Base-by-base conservation (phyloP, 1,140 invertebrate species). In the Lasaia peninsularis region DNA sequence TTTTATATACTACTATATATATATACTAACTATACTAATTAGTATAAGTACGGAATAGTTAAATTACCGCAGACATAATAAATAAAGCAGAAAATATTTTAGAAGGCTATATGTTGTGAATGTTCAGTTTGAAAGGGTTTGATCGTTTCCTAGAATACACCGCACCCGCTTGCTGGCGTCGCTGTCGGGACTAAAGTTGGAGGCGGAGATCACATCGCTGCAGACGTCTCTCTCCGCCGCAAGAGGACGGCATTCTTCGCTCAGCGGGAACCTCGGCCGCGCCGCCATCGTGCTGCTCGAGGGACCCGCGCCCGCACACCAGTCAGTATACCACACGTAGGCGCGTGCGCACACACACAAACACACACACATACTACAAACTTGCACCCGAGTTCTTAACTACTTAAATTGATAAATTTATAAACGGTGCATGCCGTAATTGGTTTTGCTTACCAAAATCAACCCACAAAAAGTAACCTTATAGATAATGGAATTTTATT, bases 271-370 rank as follows among this genome's bases (percentile, higher is more conserved):
- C 81, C 93, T 98, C 35, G 97, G 97, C 1, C 92, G 96, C 44
- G 96, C 96, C 1, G 97, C 96, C 93, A 97, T 99, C 58, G 95
- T 97, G 31, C 86, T 99, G 18, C 87, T 98, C 0, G 97, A 98
- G 88, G 97, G 97, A 7, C 92, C 94, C 9, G 94, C 96, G 6
- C 96, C 96, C 0, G 95, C 93, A 86, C 95, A 97, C 80, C 97
- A 98, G 93, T 95, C 74, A 90, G 91, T 91, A n/a, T n/a, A n/a
- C n/a, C n/a, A n/a, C n/a, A n/a, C n/a, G n/a, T n/a, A n/a, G n/a
- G n/a, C n/a, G n/a, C n/a, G n/a, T n/a, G n/a, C n/a, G n/a, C n/a
- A 34, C 9, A 3, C 12, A 18, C 32, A 8, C 12, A 20, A 2
- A 9, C 44, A 1, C 9, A 18, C 16, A 48, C 9, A 18, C 37